Conservation (phyloP, 2,888 invertebrate genomes). For the Heliconius cydno region DNA sequence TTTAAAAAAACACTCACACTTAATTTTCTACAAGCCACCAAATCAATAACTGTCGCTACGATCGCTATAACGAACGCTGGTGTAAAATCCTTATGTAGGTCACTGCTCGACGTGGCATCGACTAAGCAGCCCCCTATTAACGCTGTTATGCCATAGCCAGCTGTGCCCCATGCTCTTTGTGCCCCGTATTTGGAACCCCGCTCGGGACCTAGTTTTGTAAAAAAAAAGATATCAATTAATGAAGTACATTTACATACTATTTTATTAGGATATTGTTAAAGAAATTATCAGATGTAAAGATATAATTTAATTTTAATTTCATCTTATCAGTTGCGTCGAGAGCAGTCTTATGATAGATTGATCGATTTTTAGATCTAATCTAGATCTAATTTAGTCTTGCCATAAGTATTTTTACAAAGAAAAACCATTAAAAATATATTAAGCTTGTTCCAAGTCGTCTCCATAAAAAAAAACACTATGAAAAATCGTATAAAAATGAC, state of each 20-base stretch:
- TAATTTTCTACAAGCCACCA: constrained; percentile 86
- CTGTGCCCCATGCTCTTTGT: constrained; percentile 92
- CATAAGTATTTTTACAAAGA: no score
- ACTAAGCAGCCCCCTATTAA: constrained; percentile 87
- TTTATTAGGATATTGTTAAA: background rate
- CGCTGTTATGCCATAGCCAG: constrained; percentile 90
- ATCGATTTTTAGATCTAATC: no score
- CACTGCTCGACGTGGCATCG: constrained; percentile 82
- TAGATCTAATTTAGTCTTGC: no score
- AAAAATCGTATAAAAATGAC: no score
- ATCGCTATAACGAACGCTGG: constrained; percentile 88
- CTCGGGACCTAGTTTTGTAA: constrained; percentile 83
- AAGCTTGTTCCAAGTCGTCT: no score
- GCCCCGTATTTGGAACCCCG: constrained; percentile 88
- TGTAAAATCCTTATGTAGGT: constrained; percentile 85
- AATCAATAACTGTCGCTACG: constrained; percentile 85
- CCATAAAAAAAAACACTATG: no score
- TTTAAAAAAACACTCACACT: constrained; percentile 61
- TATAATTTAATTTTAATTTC: no score
- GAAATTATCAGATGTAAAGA: background rate
- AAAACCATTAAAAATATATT: no score
- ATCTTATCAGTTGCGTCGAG: no score
- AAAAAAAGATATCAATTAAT: background rate
- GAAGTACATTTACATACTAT: no score
- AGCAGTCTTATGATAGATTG: no score